phyloP scores from a whole-genome alignment of 2,113 vertebrate genomes.

The Prionailurus bengalensis region DNA sequence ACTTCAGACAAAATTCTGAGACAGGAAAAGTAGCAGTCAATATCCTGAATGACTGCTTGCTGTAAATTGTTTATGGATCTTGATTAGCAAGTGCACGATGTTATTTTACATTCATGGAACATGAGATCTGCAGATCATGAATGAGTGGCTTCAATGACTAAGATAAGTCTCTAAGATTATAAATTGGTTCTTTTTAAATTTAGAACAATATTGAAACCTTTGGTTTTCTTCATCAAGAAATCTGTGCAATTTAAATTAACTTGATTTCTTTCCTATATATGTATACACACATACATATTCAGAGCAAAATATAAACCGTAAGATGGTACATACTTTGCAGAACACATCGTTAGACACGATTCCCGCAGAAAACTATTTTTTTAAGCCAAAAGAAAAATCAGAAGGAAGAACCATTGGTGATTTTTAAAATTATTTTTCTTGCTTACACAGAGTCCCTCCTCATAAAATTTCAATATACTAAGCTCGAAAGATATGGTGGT shows the following conservation, averaged over 20 bases:
- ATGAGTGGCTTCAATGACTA: not conserved
- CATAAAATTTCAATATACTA: not conserved
- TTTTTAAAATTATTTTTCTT: not conserved
- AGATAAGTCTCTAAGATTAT: not conserved
- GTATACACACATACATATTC: not conserved
- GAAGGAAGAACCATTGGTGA: not conserved
- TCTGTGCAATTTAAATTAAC: not conserved
- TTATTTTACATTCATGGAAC: not conserved
- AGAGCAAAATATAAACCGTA: not conserved
- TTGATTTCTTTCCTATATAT: not conserved
- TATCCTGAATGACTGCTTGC: not conserved
- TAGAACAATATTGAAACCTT: not conserved
- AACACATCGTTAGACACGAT: not conserved
- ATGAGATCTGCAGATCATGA: not conserved
- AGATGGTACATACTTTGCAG: not conserved
- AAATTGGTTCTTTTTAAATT: not conserved
- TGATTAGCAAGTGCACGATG: not conserved
- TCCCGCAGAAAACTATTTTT: not conserved
- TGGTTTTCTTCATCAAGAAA: not conserved
- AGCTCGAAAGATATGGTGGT: not conserved
- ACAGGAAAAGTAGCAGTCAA: not conserved
- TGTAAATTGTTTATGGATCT: no score
- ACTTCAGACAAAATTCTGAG: not conserved
- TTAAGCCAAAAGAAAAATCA: not conserved
- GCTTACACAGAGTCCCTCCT: not conserved